These are phyloP conservation scores for Pterocles gutturalis DNA, from an alignment of 2,113 vertebrate species.

Conservation along the genomic window DNA sequence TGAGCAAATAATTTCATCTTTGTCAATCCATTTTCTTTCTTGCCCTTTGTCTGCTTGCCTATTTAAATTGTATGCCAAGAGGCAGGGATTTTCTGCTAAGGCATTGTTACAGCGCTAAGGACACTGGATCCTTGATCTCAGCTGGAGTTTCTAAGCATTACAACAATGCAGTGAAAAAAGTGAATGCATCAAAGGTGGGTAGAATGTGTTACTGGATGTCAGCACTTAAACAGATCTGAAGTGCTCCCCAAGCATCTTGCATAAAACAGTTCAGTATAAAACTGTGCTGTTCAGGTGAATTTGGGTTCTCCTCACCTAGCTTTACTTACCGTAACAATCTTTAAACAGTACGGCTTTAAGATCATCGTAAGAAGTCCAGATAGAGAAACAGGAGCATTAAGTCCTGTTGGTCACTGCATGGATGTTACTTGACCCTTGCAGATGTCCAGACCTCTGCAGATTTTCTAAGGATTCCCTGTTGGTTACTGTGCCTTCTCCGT, in stretches of 20 bases:
- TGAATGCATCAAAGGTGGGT: background rate
- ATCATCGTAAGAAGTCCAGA: background rate
- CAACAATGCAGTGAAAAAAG: background rate
- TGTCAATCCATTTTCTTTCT: background rate
- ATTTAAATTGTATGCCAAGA: conserved; percentile 13
- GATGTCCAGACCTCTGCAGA: background rate
- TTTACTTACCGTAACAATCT: background rate
- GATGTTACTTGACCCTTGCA: background rate
- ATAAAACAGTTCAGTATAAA: background rate
- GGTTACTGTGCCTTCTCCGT: background rate
- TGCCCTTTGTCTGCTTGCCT: background rate
- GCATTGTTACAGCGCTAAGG: background rate
- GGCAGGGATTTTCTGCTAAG: conserved; percentile 3
- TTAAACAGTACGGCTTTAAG: background rate
- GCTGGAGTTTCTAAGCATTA: background rate
- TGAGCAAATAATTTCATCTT: background rate
- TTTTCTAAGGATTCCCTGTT: background rate
- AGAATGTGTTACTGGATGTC: background rate
- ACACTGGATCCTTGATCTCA: conserved; percentile 1
- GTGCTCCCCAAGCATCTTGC: background rate
- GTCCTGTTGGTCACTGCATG: background rate
- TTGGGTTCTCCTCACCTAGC: background rate
- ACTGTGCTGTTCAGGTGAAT: background rate
- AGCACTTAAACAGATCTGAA: background rate
- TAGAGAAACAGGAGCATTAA: background rate